Evolutionary conservation across 2,888 invertebrate species (phyloP).

Genomic region (Uropetala carovei): DNA sequence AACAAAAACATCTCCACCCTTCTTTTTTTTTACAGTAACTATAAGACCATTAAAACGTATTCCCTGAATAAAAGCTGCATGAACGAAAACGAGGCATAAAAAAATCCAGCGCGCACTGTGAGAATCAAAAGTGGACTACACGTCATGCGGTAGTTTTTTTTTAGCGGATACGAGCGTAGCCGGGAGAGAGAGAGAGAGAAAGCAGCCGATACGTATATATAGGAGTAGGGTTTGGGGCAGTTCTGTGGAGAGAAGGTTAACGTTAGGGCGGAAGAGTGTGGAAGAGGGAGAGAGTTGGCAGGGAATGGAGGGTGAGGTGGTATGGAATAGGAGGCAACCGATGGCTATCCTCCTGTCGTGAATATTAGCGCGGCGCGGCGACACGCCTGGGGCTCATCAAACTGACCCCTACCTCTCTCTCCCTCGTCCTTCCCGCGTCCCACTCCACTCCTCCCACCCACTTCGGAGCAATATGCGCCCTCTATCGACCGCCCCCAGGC

Average conservation of each 20-base stretch:
- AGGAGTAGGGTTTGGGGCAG: neutral
- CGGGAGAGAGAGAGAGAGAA: neutral
- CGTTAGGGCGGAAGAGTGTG: conserved; percentile 4
- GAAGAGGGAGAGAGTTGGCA: neutral
- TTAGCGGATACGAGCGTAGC: neutral
- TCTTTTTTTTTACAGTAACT: conserved; percentile 14
- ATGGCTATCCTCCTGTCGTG: conserved; percentile 64
- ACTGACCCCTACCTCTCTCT: conserved; percentile 39
- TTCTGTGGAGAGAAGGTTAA: conserved; percentile 9
- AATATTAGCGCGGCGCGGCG: conserved; percentile 58
- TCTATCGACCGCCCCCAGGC: conserved; percentile 61
- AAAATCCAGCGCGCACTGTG: conserved; percentile 16
- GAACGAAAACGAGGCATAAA: conserved; percentile 18
- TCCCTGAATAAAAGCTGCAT: conserved; percentile 28
- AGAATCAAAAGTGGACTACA: conserved; percentile 35
- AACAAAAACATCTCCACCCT: neutral
- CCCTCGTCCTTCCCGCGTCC: neutral
- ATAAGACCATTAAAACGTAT: conserved; percentile 33
- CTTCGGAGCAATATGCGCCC: conserved; percentile 54
- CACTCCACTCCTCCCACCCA: neutral
- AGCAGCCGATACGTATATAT: conserved; percentile 12
- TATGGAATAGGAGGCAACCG: conserved; percentile 39
- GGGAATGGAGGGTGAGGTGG: neutral
- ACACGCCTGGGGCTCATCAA: conserved; percentile 63
- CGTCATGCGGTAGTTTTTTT: conserved; percentile 28